Conservation (phyloP, 2,113 vertebrate genomes). For the Stercorarius parasiticus region DNA sequence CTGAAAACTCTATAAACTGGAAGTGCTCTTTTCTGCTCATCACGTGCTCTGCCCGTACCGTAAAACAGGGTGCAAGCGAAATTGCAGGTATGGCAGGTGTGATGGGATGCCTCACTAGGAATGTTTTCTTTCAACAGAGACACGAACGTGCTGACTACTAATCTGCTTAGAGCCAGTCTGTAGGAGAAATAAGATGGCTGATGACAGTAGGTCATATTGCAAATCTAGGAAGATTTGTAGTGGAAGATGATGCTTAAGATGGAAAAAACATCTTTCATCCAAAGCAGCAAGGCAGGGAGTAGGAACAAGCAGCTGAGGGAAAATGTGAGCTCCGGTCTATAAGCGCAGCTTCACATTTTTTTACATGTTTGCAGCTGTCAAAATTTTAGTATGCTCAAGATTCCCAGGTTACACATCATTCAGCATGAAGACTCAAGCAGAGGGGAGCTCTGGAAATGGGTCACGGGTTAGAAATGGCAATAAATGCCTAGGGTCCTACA, state of each 20-base stretch:
- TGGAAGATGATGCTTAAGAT: not conserved
- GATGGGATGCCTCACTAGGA: not conserved
- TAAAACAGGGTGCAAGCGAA: not conserved
- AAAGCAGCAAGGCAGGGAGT: not conserved
- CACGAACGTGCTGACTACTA: not conserved
- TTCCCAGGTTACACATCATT: not conserved
- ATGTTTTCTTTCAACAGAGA: not conserved
- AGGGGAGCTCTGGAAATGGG: not conserved
- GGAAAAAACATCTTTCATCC: not conserved
- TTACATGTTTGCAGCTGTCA: not conserved
- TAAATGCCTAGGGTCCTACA: not conserved
- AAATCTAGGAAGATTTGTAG: not conserved
- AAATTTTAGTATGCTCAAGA: not conserved
- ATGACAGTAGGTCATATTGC: not conserved
- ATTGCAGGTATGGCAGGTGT: not conserved
- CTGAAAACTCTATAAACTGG: not conserved
- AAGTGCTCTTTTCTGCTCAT: not conserved
- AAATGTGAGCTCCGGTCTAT: not conserved
- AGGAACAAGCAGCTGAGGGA: not conserved
- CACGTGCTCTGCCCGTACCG: not conserved
- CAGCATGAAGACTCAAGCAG: not conserved
- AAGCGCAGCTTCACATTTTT: not conserved
- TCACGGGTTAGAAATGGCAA: not conserved
- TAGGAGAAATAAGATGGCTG: not conserved
- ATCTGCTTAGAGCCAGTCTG: not conserved